A percentile compares a stretch with the other conserved stretches of the same genome.
These are phyloP conservation scores for Holacanthus passer DNA, from an alignment of 2,113 vertebrate species.

Conservation along the genomic window DNA sequence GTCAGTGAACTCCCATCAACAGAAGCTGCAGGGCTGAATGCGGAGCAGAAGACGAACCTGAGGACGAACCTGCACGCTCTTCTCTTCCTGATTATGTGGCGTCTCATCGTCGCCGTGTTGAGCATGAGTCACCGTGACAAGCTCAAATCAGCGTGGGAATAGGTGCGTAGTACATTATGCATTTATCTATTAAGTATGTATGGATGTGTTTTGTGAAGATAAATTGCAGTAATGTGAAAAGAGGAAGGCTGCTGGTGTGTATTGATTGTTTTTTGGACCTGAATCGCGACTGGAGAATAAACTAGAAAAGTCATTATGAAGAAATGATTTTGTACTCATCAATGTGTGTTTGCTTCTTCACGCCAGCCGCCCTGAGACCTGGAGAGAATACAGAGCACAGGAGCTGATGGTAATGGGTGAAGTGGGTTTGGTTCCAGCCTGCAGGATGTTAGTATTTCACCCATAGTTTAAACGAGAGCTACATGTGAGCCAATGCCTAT, in stretches of 20 bases:
- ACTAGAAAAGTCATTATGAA: constrained; percentile 39
- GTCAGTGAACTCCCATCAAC: constrained; percentile 18
- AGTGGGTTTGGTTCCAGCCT: constrained; percentile 3
- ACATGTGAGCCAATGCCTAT: not conserved
- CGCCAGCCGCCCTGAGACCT: constrained; percentile 18
- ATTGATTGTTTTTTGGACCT: constrained; percentile 46
- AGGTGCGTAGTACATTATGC: constrained; percentile 40
- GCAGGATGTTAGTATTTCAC: not conserved
- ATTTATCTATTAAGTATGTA: constrained; percentile 32
- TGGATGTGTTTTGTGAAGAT: constrained; percentile 38
- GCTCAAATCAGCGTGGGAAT: constrained; percentile 37
- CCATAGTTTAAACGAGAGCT: not conserved
- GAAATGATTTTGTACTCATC: constrained; percentile 35
- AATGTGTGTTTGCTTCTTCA: constrained; percentile 35
- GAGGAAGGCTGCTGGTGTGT: constrained; percentile 15
- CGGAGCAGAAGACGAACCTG: not conserved
- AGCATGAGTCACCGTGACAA: constrained; percentile 55
- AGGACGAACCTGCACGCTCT: constrained; percentile 15
- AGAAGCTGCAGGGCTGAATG: constrained; percentile 21
- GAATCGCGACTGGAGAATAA: constrained; percentile 52
- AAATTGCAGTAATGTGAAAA: constrained; percentile 48
- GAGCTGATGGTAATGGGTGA: not conserved
- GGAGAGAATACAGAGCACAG: constrained; percentile 21
- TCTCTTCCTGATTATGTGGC: constrained; percentile 45
- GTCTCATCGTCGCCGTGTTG: constrained; percentile 42